A percentile compares a stretch with the other conserved stretches of the same genome.
Evolutionary conservation across 2,113 vertebrate species (phyloP).

Genomic region (Passerina amoena): DNA sequence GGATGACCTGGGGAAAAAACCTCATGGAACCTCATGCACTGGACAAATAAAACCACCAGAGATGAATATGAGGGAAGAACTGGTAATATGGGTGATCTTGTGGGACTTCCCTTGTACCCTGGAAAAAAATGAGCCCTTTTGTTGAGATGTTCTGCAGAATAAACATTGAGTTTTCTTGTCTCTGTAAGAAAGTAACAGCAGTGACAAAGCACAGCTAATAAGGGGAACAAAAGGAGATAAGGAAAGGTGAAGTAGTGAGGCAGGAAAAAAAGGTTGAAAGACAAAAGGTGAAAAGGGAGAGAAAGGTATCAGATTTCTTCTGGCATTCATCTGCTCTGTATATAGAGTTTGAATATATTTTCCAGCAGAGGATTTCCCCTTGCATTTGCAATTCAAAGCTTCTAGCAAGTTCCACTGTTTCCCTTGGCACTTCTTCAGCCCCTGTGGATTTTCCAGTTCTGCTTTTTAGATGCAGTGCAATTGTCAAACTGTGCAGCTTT

Average conservation of each 20-base stretch:
- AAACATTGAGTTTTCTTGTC: background rate
- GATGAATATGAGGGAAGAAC: background rate
- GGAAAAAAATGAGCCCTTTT: rapidly evolving
- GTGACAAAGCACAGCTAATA: background rate
- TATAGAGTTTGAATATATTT: conserved; percentile 40
- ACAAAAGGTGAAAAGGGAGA: background rate
- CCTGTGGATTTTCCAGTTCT: conserved; percentile 59
- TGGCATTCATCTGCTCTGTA: background rate
- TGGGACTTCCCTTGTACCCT: background rate
- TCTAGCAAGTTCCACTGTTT: conserved; percentile 61
- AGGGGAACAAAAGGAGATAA: background rate
- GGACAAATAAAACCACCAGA: background rate
- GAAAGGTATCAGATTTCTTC: conserved; percentile 18
- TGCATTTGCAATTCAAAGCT: conserved; percentile 65
- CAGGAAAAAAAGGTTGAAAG: background rate
- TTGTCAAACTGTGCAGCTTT: background rate
- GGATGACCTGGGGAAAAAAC: background rate
- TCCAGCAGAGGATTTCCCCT: conserved; percentile 58
- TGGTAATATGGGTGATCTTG: background rate
- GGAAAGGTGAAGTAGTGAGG: background rate
- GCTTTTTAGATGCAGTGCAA: background rate
- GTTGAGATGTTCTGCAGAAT: background rate
- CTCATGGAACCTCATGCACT: rapidly evolving
- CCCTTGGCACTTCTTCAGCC: conserved; percentile 41
- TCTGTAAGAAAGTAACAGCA: background rate